A percentile compares a stretch with the other conserved stretches of the same genome.
These are phyloP conservation scores for Zaprionus camerounensis DNA, from an alignment of 1,140 invertebrate species.

Conservation along the genomic window DNA sequence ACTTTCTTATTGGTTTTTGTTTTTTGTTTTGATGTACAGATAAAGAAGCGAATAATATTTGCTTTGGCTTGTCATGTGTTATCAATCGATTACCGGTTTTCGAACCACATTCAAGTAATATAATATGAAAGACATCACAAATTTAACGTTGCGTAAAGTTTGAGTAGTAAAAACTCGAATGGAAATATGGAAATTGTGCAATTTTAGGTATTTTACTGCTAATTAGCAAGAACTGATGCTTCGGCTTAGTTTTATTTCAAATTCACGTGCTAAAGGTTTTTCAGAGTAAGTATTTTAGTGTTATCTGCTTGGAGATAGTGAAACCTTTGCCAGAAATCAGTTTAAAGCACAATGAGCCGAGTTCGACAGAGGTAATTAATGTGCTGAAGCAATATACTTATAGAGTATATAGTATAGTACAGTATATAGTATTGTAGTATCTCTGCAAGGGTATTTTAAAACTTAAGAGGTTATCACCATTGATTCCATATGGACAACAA, in stretches of 20 bases:
- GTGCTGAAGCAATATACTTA: background rate
- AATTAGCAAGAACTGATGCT: background rate
- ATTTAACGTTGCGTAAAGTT: background rate
- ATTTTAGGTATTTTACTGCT: background rate
- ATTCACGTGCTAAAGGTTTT: background rate
- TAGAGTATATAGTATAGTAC: background rate
- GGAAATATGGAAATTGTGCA: slow-evolving; percentile 2
- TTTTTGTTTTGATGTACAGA: background rate
- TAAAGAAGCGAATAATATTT: background rate
- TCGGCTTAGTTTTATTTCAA: background rate
- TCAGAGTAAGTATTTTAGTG: background rate
- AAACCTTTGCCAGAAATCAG: background rate
- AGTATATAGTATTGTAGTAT: background rate
- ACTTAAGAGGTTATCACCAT: slow-evolving; percentile 1
- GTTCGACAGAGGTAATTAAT: background rate
- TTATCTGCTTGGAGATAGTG: background rate
- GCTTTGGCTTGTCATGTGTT: background rate
- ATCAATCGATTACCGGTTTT: background rate
- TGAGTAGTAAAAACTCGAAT: background rate
- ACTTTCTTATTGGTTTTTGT: background rate
- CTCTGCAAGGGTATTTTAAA: slow-evolving; percentile 5
- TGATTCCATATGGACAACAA: background rate
- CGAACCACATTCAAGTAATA: background rate
- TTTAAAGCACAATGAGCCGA: background rate
- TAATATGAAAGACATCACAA: too few relatives aligned